phyloP scores from a whole-genome alignment of 1,140 invertebrate species.

The Brachionus angularis region DNA sequence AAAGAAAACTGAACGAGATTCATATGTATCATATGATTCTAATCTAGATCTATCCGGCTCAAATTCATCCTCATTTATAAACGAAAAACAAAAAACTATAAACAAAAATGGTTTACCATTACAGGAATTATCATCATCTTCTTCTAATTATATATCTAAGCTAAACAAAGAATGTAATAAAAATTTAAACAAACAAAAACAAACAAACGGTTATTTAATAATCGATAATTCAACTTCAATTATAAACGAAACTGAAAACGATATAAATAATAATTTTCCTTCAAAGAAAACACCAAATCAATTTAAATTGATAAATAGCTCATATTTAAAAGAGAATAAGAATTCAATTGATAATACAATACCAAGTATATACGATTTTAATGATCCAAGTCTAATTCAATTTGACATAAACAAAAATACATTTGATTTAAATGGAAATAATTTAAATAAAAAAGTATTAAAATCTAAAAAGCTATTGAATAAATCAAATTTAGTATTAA shows the following conservation, averaged over 20 bases:
- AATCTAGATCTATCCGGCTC: neutral
- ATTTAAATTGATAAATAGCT: neutral
- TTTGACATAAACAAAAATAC: neutral
- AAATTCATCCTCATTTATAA: neutral
- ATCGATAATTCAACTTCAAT: no score
- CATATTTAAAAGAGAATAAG: neutral
- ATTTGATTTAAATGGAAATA: neutral
- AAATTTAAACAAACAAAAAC: no score
- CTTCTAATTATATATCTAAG: no score
- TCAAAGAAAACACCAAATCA: no score
- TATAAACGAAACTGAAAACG: no score
- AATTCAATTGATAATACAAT: neutral
- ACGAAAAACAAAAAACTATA: neutral
- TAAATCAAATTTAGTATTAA: neutral
- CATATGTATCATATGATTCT: neutral
- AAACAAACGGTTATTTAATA: no score
- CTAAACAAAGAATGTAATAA: no score
- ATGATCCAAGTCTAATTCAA: neutral
- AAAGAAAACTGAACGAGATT: no score
- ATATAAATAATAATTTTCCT: no score
- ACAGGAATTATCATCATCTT: no score
- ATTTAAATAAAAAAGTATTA: neutral
- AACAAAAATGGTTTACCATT: neutral
- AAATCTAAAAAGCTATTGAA: neutral
- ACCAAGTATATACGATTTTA: neutral